phyloP scores from a whole-genome alignment of 2,797 vertebrate species.

The Perodicticus potto region DNA sequence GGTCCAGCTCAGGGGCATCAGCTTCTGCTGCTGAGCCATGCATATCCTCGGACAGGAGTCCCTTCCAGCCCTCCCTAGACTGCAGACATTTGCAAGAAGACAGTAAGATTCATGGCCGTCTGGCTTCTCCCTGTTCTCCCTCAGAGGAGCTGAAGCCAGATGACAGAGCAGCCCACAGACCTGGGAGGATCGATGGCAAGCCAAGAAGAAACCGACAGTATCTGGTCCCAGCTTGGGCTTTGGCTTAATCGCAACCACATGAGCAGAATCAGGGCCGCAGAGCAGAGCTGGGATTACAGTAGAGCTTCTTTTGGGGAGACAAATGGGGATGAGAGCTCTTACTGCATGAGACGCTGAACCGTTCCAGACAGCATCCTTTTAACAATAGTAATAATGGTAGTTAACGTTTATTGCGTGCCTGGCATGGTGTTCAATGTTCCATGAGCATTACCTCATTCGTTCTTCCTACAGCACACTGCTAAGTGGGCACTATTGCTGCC shows the following conservation, averaged over 20 bases:
- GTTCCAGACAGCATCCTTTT: neutral
- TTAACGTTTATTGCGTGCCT: neutral
- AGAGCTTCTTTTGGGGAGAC: neutral
- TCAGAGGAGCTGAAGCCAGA: constrained; percentile 70
- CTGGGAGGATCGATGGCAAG: constrained; percentile 33
- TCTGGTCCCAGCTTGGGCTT: constrained; percentile 51
- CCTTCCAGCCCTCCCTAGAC: constrained; percentile 22
- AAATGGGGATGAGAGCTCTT: neutral
- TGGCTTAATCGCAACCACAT: constrained; percentile 70
- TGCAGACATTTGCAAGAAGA: constrained; percentile 21
- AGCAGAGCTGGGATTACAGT: neutral
- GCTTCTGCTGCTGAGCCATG: constrained; percentile 62
- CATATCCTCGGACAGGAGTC: constrained; percentile 53
- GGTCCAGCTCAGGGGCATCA: neutral
- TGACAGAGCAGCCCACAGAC: constrained; percentile 60
- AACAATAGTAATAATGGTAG: neutral
- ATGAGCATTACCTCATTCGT: neutral
- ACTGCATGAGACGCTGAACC: neutral
- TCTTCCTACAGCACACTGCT: neutral
- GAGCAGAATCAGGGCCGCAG: neutral
- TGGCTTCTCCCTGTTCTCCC: constrained; percentile 71
- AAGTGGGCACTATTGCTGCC: neutral
- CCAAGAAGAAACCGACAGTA: constrained; percentile 38
- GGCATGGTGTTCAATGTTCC: neutral
- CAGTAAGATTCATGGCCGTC: constrained; percentile 77